Base-by-base conservation (phyloP, 2,888 invertebrate genomes). In the Synergus itoensis region DNA sequence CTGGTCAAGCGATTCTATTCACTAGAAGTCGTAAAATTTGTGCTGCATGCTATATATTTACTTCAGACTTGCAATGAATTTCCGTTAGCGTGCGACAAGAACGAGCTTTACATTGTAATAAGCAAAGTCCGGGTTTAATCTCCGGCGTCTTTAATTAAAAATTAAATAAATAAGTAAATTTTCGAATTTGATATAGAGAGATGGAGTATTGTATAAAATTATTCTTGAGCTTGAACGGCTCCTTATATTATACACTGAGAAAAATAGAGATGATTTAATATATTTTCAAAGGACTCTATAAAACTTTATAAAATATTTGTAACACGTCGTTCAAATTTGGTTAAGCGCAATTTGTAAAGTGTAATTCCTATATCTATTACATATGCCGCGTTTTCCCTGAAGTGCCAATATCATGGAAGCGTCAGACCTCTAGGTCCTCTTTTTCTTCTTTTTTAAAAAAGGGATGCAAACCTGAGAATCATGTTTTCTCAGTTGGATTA, bases 1-100 rank as follows among this genome's bases (percentile, higher is more conserved):
- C 73, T 73, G 73, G 73, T 73, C 73, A 73, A 73, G 48, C 73
- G 48, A 73, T 73, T 73, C 73, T n/a, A 40, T 73, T 53, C 53
- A n/a, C 53, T 28, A 73, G 73, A 36, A 53, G 73, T 36, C 36
- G 36, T 73, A 73, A 73, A 73, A 36, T 73, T 73, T 73, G 48
- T 69, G 8, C 48, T 8, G 9, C 73, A 28, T 28, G 3, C 28
- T 28, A 28, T 28, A 28, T 73, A 36, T 73, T 73, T 48, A 53
- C 73, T 28, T 53, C 73, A 53, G 36, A 36, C 53, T 53, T 53
- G 53, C 48, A 73, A 48, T 73, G 36, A 36, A 73, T 48, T 28
- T 45, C 21, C 69, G 9, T 53, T 53, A 36, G 48, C 12, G 4
- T n/a, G 40, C 8, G 67, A 67, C 36, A 73, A 36, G 9, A 45